phyloP scores from a whole-genome alignment of 2,113 vertebrate species.

The Zapus hudsonius region DNA sequence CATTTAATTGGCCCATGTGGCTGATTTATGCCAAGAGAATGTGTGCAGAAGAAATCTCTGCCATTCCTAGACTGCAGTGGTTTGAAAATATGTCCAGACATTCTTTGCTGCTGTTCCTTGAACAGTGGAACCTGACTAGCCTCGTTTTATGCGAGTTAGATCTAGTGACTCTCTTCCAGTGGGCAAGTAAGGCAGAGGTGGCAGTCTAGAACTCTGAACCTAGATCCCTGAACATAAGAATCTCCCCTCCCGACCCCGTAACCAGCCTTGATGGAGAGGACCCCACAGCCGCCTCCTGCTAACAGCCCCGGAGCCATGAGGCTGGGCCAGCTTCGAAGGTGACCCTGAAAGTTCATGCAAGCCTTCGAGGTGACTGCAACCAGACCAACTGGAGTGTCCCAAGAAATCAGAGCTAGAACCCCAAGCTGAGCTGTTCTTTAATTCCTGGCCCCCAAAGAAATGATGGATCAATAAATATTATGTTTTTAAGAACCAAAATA shows the following conservation, averaged over 20 bases:
- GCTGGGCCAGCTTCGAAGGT: not conserved
- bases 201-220: not conserved
- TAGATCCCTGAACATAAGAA: not conserved
- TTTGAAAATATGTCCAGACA: constrained; percentile 10
- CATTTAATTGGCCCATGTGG: not conserved
- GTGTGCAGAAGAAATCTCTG: not conserved
- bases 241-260: no score
- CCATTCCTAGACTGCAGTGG: not conserved
- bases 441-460: constrained; percentile 35
- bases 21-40: not conserved
- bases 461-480: not conserved
- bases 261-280: not conserved
- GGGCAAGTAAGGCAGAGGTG: not conserved
- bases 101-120: constrained; percentile 15
- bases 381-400: not conserved
- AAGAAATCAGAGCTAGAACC: constrained; percentile 12
- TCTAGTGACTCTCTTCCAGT: not conserved
- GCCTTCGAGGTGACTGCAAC: not conserved
- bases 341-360: not conserved
- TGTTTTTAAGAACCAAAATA: constrained; percentile 33
- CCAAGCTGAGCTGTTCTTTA: not conserved
- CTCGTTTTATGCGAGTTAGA: not conserved
- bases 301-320: not conserved
- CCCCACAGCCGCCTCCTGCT: not conserved
- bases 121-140: not conserved